These are phyloP conservation scores for Elephantulus edwardii DNA, from an alignment of 2,113 vertebrate genomes.

Conservation along the genomic window DNA sequence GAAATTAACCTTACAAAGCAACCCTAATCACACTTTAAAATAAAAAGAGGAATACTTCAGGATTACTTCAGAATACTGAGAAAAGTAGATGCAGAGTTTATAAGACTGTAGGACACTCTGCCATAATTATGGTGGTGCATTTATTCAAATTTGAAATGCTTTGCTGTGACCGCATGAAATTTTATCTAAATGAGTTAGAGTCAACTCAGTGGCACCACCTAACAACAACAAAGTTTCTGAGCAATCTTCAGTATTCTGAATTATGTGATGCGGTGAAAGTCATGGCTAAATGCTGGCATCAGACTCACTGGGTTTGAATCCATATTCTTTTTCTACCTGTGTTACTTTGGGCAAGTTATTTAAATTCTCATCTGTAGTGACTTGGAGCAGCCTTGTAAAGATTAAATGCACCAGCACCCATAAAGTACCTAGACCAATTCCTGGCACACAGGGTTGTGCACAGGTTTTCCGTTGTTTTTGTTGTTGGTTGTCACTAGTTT, in stretches of 20 bases:
- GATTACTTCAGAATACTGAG: constrained; percentile 29
- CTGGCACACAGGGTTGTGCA: not conserved
- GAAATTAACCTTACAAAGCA: constrained; percentile 57
- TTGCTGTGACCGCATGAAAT: not conserved
- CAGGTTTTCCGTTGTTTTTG: not conserved
- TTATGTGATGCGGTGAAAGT: not conserved
- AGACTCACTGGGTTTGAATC: not conserved
- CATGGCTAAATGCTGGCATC: not conserved
- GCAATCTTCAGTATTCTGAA: too few species aligned
- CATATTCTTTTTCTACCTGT: not conserved
- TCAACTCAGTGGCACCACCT: not conserved
- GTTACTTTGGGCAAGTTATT: not conserved
- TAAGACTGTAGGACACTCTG: not conserved
- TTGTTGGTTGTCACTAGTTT: not conserved
- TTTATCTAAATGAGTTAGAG: not conserved
- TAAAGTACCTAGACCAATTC: not conserved
- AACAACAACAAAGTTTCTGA: too few species aligned
- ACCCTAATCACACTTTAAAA: constrained; percentile 49
- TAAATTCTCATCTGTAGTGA: not conserved
- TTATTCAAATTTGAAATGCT: constrained; percentile 26
- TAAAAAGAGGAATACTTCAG: constrained; percentile 44
- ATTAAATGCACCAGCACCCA: not conserved
- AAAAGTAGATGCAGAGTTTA: constrained; percentile 28
- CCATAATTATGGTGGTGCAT: not conserved
- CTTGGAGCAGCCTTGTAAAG: not conserved